Base-by-base conservation (phyloP, 2,888 invertebrate species). In the Hybos culiciformis region DNA sequence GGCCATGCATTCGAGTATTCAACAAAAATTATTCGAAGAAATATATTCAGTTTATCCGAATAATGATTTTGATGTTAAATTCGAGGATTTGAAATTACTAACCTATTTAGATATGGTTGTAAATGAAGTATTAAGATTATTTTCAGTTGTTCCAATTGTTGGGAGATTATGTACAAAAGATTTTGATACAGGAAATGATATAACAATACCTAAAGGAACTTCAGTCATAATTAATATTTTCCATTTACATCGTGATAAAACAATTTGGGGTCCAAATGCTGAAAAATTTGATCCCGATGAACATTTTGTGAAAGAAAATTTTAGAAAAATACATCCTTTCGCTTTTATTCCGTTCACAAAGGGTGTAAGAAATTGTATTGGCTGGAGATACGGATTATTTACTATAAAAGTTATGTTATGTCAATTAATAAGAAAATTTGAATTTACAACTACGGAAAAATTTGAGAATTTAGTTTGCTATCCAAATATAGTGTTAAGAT, bases 1-100 rank as follows among this genome's bases (percentile, higher is more conserved):
- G 14, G 54, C 58, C 8, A 57, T 56, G 52, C 54, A 56, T 37
- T 52, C 52, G 3, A 43, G 53, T 4, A 46, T 53, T 4, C 58
- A 58, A 38, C 49, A 54, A 21, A 53, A 49, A 38, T 50, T 55
- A 1, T 51, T 45, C 34, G 50, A 53, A 12, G 56, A 57, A 49
- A 36, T 56, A 3, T 5, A 38, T 2, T 14, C 42, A 18, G 44
- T 51, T 17, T 48, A 49, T 2, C 48, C 51, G 1, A 31, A 47
- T 12, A 21, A 45, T 5, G 44, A 48, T 5, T 39, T 31, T 5
- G 36, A 39, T 7, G 18, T 54, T 1, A 48, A 44, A 19, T 49
- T 43, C 15, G 48, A 54, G 5, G 47, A 45, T 14, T 29, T 44
- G 46, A 43, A 20, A 20, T 5, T 24, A 14, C 23, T 38, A 26